Evolutionary conservation across 2,888 invertebrate species (phyloP).

Genomic region (Drosophila kanekoi): DNA sequence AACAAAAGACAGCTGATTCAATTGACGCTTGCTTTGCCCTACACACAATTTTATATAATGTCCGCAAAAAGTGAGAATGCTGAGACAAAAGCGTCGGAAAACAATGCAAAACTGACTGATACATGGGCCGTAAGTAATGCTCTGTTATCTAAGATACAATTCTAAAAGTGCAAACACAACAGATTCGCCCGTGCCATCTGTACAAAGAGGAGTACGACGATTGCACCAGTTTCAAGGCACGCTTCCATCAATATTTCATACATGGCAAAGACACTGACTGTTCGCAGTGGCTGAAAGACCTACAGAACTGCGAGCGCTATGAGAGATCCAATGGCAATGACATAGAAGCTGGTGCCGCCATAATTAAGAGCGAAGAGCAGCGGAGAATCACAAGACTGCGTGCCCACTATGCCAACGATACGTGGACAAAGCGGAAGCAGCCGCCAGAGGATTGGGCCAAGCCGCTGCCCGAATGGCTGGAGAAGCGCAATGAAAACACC

Average conservation of each 20-base stretch:
- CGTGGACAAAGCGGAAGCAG: slow-evolving; percentile 90
- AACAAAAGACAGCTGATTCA: slow-evolving; percentile 50
- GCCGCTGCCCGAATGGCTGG: slow-evolving; percentile 92
- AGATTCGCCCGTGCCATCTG: slow-evolving; percentile 92
- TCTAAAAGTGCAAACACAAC: slow-evolving; percentile 14
- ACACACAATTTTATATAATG: slow-evolving; percentile 58
- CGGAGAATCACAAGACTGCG: slow-evolving; percentile 88
- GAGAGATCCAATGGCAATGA: slow-evolving; percentile 86
- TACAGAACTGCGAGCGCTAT: slow-evolving; percentile 91
- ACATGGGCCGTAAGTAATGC: slow-evolving; percentile 77
- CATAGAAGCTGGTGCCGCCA: slow-evolving; percentile 87
- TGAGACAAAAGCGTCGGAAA: slow-evolving; percentile 50
- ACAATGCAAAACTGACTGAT: slow-evolving; percentile 57
- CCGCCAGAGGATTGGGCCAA: slow-evolving; percentile 94
- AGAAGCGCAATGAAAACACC: slow-evolving; percentile 88
- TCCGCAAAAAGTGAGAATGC: slow-evolving; percentile 29
- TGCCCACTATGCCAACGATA: slow-evolving; percentile 90
- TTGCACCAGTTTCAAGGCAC: slow-evolving; percentile 90
- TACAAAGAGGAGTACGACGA: slow-evolving; percentile 93
- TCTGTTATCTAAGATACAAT: neutral
- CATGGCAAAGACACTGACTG: slow-evolving; percentile 91
- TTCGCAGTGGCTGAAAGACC: slow-evolving; percentile 92
- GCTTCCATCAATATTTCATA: slow-evolving; percentile 95
- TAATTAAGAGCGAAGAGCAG: slow-evolving; percentile 90
- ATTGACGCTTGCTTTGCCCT: neutral